Evolutionary conservation across 1,140 invertebrate species (phyloP), one percentile per base, ranked within the genome.

Genomic region (Drosophila arawakana): DNA sequence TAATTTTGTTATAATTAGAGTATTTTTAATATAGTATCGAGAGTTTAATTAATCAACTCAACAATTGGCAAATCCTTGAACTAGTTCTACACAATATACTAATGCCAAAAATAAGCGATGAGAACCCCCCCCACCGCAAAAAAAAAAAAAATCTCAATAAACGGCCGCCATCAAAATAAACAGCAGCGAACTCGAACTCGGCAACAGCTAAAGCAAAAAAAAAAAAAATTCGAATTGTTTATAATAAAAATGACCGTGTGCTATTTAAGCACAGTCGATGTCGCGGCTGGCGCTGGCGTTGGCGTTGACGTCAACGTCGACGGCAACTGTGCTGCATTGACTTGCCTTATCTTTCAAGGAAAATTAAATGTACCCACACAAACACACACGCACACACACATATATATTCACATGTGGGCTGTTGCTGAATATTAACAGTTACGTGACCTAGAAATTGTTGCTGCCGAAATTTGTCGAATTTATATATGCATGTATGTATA

Each of bases 161-260:
- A 50, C 76, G 83, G 79, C 79, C 72, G 83, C 67, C 78, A 88
- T 67, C 72, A 49, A 63, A 63, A 80, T 73, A 83, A 83, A 83
- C 76, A 70, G 57, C 78, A 76, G 25, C 21, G 37, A 81, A 76
- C 49, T 81, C 72, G 58, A 81, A 86, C 76, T 84, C 76, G 81
- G 80, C 77, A 81, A 80, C 81, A 85, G 60, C 69, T 54, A 11
- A 67, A 44, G 74, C 70, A 59, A 71, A 55, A 25, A 52, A 60
- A 61, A 78, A 34, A 43, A 39, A 66, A 74, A 71, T 78, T 88
- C 84, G 85, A 81, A 89, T 89, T 89, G 84, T 89, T 89, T 89
- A 89, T 89, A 89, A 90, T 85, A 90, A 90, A 90, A 90, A 90
- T 90, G 85, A 85, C 85, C 85, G 85, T 90, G 85, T 90, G 81